A percentile compares a stretch with the other conserved stretches of the same genome.
phyloP scores from a whole-genome alignment of 2,113 vertebrate species.

The Odocoileus virginianus region DNA sequence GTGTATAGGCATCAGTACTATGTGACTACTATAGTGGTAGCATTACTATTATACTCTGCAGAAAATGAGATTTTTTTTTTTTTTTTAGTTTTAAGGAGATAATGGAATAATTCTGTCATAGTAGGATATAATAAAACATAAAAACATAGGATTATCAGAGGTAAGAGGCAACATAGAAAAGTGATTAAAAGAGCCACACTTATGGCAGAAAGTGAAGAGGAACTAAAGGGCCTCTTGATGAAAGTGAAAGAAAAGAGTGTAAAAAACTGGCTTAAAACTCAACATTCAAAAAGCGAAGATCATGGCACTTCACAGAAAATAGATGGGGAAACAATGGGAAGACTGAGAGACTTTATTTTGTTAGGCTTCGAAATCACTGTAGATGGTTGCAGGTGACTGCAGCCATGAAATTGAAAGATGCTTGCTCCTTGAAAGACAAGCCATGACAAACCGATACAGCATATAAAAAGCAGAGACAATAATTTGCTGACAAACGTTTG shows the following conservation, averaged over 20 bases:
- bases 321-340: not conserved
- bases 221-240: not conserved
- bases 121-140: not conserved
- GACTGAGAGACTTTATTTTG: not conserved
- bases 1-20: not conserved
- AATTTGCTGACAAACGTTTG: not conserved
- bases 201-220: not conserved
- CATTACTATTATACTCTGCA: not conserved
- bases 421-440: not conserved
- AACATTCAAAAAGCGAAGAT: not conserved
- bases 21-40: too few relatives aligned
- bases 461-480: not conserved
- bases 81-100: not conserved
- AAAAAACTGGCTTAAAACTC: not conserved
- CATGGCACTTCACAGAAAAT: not conserved
- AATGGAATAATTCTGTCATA: not conserved
- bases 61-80: not conserved
- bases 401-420: not conserved
- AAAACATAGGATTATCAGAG: not conserved
- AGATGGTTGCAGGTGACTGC: not conserved
- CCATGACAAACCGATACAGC: not conserved
- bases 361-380: not conserved
- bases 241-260: not conserved
- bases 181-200: not conserved
- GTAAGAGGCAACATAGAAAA: not conserved